Conservation (phyloP, 2,888 invertebrate species). For the Sylvicola fuscatus region DNA sequence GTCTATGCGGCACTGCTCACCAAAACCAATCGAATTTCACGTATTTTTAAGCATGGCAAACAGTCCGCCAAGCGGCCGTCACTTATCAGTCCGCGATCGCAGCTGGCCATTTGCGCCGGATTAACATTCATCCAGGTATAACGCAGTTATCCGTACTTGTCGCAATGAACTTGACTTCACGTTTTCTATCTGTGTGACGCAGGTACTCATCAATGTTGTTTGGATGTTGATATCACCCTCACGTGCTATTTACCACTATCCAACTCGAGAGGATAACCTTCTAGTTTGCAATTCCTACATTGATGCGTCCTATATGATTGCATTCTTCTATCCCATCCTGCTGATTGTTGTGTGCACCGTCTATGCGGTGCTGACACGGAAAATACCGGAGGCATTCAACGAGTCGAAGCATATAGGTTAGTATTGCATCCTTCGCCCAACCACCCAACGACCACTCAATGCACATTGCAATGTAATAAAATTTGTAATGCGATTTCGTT, state of each 20-base stretch:
- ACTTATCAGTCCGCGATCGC: conserved; percentile 82
- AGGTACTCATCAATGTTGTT: conserved; percentile 72
- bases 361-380: conserved; percentile 86
- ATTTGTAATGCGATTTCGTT: too few relatives aligned
- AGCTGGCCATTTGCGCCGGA: conserved; percentile 72
- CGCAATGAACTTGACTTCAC: neutral
- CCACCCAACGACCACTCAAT: too few relatives aligned
- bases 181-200: conserved; percentile 8
- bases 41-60: conserved; percentile 94
- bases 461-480: too few relatives aligned
- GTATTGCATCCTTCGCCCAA: conserved; percentile 13
- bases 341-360: conserved; percentile 84
- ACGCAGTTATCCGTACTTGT: neutral
- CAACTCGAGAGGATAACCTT: conserved; percentile 78
- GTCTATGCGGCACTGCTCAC: conserved; percentile 93
- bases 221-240: conserved; percentile 89
- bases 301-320: conserved; percentile 84
- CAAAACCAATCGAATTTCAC: conserved; percentile 90
- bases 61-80: conserved; percentile 84
- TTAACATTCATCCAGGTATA: conserved; percentile 71
- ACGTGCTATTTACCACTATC: conserved; percentile 73
- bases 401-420: conserved; percentile 92
- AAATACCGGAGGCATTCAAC: conserved; percentile 97
- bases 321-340: conserved; percentile 82
- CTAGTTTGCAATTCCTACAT: conserved; percentile 84